phyloP scores from a whole-genome alignment of 2,888 invertebrate species.

The Melitaea athalia region DNA sequence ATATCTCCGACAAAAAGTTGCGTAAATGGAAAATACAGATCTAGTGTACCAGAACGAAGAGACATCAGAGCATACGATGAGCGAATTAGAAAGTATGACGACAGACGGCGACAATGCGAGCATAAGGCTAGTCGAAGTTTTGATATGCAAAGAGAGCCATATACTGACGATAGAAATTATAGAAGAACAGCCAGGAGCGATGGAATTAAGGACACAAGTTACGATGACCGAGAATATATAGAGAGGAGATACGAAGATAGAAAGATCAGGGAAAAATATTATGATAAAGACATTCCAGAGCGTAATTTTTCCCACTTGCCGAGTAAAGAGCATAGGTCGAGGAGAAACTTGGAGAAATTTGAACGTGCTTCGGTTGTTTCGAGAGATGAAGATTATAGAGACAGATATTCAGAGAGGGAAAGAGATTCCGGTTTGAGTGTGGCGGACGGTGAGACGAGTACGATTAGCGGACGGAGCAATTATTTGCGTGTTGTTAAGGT shows the following conservation, averaged over 20 bases:
- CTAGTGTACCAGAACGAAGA: slow-evolving; percentile 42
- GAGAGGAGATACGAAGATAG: slow-evolving; percentile 52
- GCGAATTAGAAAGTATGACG: slow-evolving; percentile 50
- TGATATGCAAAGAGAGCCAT: slow-evolving; percentile 57
- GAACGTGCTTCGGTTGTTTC: slow-evolving; percentile 65
- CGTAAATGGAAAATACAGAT: slow-evolving; percentile 49
- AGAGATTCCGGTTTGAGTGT: slow-evolving; percentile 72
- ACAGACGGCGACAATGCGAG: slow-evolving; percentile 55
- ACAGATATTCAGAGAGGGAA: slow-evolving; percentile 65
- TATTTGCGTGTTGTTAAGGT: slow-evolving; percentile 72
- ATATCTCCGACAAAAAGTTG: slow-evolving; percentile 52
- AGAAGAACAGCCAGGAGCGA: slow-evolving; percentile 62
- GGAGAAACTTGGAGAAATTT: slow-evolving; percentile 56
- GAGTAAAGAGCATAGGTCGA: slow-evolving; percentile 53
- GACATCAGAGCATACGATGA: slow-evolving; percentile 56
- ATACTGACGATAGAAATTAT: slow-evolving; percentile 50
- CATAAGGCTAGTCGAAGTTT: slow-evolving; percentile 69
- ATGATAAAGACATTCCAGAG: slow-evolving; percentile 49
- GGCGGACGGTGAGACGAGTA: slow-evolving; percentile 70
- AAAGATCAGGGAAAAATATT: slow-evolving; percentile 50
- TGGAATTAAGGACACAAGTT: slow-evolving; percentile 52
- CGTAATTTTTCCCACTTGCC: slow-evolving; percentile 43
- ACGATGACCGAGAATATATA: slow-evolving; percentile 46
- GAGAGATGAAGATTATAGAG: slow-evolving; percentile 63
- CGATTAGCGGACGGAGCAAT: slow-evolving; percentile 68